A percentile compares a stretch with the other conserved stretches of the same genome.
These are phyloP conservation scores for Diabrotica balteata DNA, from an alignment of 2,888 invertebrate species.

Conservation along the genomic window DNA sequence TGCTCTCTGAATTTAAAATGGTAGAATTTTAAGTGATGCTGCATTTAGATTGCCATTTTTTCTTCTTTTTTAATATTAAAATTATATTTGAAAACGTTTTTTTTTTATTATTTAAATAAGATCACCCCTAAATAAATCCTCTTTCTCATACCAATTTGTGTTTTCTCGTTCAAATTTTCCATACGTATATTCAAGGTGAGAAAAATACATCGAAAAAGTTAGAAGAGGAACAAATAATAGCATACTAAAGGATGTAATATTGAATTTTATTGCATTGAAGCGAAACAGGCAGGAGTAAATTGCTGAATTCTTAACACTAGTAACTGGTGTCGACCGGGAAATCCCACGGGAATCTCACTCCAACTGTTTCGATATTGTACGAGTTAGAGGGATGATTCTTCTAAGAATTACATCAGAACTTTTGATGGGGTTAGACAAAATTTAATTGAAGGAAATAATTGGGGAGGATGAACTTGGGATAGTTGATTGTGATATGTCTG, in stretches of 20 bases:
- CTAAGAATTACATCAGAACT: slow-evolving; percentile 34
- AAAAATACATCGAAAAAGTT: slow-evolving; percentile 21
- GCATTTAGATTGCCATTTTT: no score
- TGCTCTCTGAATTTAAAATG: no score
- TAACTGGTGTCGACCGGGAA: slow-evolving; percentile 59
- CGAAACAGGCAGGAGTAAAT: slow-evolving; percentile 61
- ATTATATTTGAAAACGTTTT: no score
- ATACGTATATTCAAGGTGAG: slow-evolving; percentile 12
- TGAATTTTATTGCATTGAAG: slow-evolving; percentile 62
- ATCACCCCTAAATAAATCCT: no score
- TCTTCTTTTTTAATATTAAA: no score
- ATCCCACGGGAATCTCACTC: slow-evolving; percentile 58
- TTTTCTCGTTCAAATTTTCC: not conserved
- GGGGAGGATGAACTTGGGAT: slow-evolving; percentile 1
- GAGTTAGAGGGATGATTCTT: slow-evolving; percentile 31
- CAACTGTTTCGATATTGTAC: slow-evolving; percentile 57
- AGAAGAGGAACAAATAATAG: slow-evolving; percentile 26
- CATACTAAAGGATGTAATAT: slow-evolving; percentile 37
- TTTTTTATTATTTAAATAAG: no score
- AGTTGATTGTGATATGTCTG: slow-evolving; percentile 4
- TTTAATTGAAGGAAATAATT: slow-evolving; percentile 31
- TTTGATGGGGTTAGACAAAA: slow-evolving; percentile 30
- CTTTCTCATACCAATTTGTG: no score
- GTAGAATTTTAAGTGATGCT: no score
- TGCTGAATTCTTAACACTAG: slow-evolving; percentile 62